Evolutionary conservation across 1,140 invertebrate genomes (phyloP).

Genomic region (Cataglyphis hispanica): DNA sequence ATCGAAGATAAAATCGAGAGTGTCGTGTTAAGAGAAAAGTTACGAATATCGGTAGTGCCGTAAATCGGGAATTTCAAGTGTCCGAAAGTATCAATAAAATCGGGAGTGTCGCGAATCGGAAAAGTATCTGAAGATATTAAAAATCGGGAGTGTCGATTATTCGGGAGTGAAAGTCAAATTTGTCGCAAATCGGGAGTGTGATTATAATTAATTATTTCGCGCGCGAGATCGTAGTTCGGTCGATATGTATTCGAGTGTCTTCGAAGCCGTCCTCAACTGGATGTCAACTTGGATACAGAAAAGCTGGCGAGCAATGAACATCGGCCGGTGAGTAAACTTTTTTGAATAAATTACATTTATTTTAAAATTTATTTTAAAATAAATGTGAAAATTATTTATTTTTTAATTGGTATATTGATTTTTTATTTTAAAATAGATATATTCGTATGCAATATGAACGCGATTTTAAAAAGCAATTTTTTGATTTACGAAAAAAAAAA

Average conservation of each 20-base stretch:
- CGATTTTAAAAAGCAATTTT: neutral
- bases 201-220: conserved; percentile 37
- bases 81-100: neutral
- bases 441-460: neutral
- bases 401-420: neutral
- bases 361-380: neutral
- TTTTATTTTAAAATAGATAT: neutral
- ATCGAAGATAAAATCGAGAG: too few species aligned
- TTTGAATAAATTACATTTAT: neutral
- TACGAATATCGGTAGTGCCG: neutral
- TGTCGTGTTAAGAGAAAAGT: too few species aligned
- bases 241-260: neutral
- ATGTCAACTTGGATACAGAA: conserved; percentile 6
- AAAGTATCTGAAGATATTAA: neutral
- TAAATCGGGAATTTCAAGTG: neutral
- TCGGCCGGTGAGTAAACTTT: neutral
- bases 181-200: neutral
- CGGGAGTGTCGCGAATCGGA: neutral
- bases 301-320: neutral
- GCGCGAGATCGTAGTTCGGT: neutral
- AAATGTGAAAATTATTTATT: neutral
- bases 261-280: neutral
- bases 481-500: neutral
- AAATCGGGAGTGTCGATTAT: neutral
- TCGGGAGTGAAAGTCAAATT: neutral